Conservation (phyloP, 2,888 invertebrate species). For the Trachelus iudaicus region DNA sequence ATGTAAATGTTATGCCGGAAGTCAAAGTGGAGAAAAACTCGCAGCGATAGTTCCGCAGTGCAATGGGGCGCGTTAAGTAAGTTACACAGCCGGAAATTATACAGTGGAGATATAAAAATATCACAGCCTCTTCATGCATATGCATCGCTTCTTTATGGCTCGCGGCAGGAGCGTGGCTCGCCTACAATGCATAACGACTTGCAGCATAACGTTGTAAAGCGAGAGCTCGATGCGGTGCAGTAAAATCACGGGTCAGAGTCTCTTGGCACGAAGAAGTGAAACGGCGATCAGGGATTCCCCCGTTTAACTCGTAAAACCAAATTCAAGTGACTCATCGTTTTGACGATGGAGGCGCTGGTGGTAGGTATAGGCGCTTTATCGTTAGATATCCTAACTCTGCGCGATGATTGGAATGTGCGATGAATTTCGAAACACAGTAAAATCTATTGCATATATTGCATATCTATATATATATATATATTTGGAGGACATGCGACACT, state of each 20-base stretch:
- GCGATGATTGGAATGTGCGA: too few species aligned
- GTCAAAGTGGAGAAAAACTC: not conserved
- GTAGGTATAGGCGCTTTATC: too few species aligned
- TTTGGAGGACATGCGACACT: too few species aligned
- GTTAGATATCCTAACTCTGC: too few species aligned
- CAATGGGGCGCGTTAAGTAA: not conserved
- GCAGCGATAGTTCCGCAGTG: not conserved
- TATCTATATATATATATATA: too few species aligned
- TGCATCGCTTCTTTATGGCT: conserved; percentile 23
- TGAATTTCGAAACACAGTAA: too few species aligned
- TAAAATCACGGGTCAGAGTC: not conserved
- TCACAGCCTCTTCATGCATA: conserved; percentile 30
- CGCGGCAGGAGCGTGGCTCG: not conserved
- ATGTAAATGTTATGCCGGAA: not conserved
- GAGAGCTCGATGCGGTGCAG: not conserved
- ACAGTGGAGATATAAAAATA: conserved; percentile 29
- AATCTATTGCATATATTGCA: too few species aligned
- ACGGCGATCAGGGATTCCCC: not conserved
- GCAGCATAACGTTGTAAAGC: not conserved
- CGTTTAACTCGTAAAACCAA: not conserved
- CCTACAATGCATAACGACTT: not conserved
- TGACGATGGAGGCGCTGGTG: not conserved
- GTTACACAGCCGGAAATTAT: conserved; percentile 31
- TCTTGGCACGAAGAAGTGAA: not conserved
- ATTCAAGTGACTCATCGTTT: not conserved